Percentiles rank a stretch among this genome's conserved stretches.
phyloP scores from a whole-genome alignment of 1,140 invertebrate species.

The Platyura marginata region DNA sequence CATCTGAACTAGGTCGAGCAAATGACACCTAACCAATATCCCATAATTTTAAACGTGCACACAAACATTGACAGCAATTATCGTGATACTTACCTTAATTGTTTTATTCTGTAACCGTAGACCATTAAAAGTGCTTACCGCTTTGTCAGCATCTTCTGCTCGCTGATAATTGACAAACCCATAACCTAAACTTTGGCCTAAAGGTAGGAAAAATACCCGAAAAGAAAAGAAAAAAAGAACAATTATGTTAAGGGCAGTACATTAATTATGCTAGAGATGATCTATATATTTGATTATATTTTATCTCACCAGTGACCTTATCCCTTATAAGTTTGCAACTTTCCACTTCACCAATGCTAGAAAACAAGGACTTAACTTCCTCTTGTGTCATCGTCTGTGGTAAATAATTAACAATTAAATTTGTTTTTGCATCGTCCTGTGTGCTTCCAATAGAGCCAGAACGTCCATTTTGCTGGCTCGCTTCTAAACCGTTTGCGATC shows the following conservation, averaged over 20 bases:
- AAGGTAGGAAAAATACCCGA: neutral
- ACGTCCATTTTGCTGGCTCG: slow-evolving; percentile 27
- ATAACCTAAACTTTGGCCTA: slow-evolving; percentile 64
- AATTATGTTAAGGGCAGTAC: neutral
- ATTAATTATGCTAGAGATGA: neutral
- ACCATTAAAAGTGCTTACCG: slow-evolving; percentile 61
- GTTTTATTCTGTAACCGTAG: slow-evolving; percentile 66
- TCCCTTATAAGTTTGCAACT: slow-evolving; percentile 72
- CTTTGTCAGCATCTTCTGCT: slow-evolving; percentile 58
- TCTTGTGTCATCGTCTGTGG: slow-evolving; percentile 78
- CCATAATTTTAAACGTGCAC: neutral
- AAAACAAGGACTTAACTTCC: slow-evolving; percentile 60
- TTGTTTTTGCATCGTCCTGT: slow-evolving; percentile 36
- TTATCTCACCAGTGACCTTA: slow-evolving; percentile 43
- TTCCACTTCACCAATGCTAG: slow-evolving; percentile 64
- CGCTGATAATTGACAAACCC: slow-evolving; percentile 70
- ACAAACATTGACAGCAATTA: neutral
- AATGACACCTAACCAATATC: slow-evolving; percentile 33
- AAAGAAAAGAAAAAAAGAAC: neutral
- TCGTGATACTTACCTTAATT: slow-evolving; percentile 44
- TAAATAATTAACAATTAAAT: slow-evolving; percentile 74
- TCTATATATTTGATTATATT: neutral
- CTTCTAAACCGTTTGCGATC: slow-evolving; percentile 5
- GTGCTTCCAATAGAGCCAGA: slow-evolving; percentile 25
- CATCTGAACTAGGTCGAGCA: slow-evolving; percentile 63